Conservation (phyloP, 2,113 vertebrate genomes). For the Clarias magur region DNA sequence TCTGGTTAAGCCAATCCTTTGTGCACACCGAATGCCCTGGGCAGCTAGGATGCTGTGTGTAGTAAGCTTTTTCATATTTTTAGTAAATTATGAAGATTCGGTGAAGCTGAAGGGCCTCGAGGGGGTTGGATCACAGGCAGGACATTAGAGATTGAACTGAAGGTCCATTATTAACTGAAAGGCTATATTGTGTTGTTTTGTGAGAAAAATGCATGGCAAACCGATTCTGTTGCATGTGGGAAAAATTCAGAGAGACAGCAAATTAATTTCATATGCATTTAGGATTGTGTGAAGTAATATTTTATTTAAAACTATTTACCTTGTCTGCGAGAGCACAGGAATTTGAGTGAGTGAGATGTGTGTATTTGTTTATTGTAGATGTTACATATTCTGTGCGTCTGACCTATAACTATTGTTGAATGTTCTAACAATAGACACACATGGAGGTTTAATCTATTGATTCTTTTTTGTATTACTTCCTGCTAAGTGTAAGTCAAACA, state of each 20-base stretch:
- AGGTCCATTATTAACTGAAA: conserved; percentile 36
- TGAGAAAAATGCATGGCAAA: conserved; percentile 27
- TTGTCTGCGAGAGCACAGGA: background rate
- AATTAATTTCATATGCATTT: background rate
- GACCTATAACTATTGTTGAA: background rate
- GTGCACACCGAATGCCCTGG: conserved; percentile 57
- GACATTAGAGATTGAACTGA: background rate
- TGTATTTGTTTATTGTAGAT: background rate
- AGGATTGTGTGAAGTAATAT: background rate
- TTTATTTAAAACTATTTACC: background rate
- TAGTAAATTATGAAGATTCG: conserved; percentile 56
- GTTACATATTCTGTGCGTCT: background rate
- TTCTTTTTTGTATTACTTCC: too few species aligned
- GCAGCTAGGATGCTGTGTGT: conserved; percentile 42
- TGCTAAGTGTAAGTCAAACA: too few species aligned
- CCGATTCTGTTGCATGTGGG: background rate
- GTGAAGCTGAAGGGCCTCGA: conserved; percentile 36
- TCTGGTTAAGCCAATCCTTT: conserved; percentile 60
- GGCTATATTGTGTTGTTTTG: background rate
- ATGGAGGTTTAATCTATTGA: too few species aligned
- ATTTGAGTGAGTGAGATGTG: background rate
- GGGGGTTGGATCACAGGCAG: conserved; percentile 51
- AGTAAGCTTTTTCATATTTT: conserved; percentile 55
- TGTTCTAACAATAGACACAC: too few species aligned
- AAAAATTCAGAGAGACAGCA: background rate